Evolutionary conservation across 2,888 invertebrate species (phyloP).

Genomic region (Lobophora halterata): DNA sequence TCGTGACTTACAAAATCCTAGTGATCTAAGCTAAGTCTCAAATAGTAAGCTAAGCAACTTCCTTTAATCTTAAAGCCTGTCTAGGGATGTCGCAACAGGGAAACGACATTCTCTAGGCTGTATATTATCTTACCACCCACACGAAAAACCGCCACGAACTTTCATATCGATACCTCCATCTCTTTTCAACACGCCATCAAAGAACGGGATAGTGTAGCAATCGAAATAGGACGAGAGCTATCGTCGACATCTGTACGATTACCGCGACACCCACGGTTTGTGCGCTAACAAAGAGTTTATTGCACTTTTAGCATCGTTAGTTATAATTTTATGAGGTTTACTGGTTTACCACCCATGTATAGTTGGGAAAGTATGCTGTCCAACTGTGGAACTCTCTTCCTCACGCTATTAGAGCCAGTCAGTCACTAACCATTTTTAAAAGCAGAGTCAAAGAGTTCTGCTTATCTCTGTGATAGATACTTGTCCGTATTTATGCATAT

Average conservation of each 20-base stretch:
- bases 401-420: too few species aligned
- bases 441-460: too few species aligned
- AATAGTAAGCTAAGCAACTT: constrained; percentile 25
- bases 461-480: too few species aligned
- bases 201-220: constrained; percentile 29
- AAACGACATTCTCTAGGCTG: constrained; percentile 52
- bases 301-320: constrained; percentile 52
- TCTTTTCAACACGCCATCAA: constrained; percentile 19
- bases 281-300: constrained; percentile 61
- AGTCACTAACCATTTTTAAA: too few species aligned
- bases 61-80: constrained; percentile 24
- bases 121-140: constrained; percentile 62
- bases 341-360: constrained; percentile 23
- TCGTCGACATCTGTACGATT: constrained; percentile 60
- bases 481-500: too few species aligned
- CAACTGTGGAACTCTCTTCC: too few species aligned
- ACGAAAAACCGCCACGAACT: constrained; percentile 40
- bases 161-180: constrained; percentile 30
- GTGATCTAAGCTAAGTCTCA: too few species aligned
- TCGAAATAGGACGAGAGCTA: constrained; percentile 52
- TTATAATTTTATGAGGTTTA: constrained; percentile 35
- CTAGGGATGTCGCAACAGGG: constrained; percentile 56
- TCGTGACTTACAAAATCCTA: constrained; percentile 8
- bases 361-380: constrained; percentile 24
- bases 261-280: constrained; percentile 56